phyloP scores from a whole-genome alignment of 2,113 vertebrate species.

The Etheostoma spectabile region DNA sequence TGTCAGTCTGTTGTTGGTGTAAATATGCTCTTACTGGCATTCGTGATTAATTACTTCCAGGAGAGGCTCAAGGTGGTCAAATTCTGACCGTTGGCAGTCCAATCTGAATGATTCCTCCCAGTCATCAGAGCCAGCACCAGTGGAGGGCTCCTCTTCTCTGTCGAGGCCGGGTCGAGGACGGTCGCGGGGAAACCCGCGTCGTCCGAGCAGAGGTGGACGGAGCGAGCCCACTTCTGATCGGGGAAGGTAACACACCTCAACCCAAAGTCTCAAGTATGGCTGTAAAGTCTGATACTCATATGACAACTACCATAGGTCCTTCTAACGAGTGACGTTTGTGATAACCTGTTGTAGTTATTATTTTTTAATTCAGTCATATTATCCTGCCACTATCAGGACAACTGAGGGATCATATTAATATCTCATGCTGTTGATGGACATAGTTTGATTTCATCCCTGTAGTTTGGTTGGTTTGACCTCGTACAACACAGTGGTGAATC shows the following conservation, averaged over 20 bases:
- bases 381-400: too few species aligned
- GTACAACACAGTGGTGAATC: too few species aligned
- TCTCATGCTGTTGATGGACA: too few species aligned
- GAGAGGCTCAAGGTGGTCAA: constrained; percentile 38
- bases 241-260: constrained; percentile 84
- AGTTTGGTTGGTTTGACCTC: too few species aligned
- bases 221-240: constrained; percentile 84
- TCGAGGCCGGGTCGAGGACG: constrained; percentile 83
- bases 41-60: background rate
- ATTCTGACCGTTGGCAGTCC: constrained; percentile 80
- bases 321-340: too few species aligned
- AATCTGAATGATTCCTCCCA: constrained; percentile 77
- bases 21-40: background rate
- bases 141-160: constrained; percentile 59
- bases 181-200: constrained; percentile 79
- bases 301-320: too few species aligned
- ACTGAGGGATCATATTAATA: too few species aligned
- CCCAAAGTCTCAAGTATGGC: background rate
- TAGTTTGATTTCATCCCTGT: too few species aligned
- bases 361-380: too few species aligned
- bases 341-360: too few species aligned
- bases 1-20: background rate
- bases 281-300: background rate
- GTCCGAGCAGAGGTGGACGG: constrained; percentile 81
- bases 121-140: constrained; percentile 84